Evolutionary conservation across 2,888 invertebrate genomes (phyloP).

Genomic region (Elmis aenea): DNA sequence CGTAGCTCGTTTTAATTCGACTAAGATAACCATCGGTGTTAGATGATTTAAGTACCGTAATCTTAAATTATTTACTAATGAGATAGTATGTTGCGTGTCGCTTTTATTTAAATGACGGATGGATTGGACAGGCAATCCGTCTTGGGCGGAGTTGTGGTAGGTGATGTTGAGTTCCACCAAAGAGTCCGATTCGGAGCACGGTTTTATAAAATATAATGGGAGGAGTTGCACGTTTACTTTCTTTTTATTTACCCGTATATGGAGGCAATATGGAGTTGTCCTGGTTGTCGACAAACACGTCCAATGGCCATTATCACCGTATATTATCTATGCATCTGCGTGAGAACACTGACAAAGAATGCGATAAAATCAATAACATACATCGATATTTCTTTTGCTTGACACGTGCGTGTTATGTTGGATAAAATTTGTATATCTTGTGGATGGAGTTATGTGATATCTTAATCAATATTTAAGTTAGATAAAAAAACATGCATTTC

Average conservation of each 20-base stretch:
- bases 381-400: too few species aligned
- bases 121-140: slow-evolving; percentile 8
- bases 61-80: slow-evolving; percentile 7
- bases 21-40: slow-evolving; percentile 1
- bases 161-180: slow-evolving; percentile 15
- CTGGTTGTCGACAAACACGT: slow-evolving; percentile 23
- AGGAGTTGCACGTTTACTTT: slow-evolving; percentile 25
- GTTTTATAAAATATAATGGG: slow-evolving; percentile 24
- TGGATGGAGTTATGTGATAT: too few species aligned
- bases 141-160: slow-evolving; percentile 18
- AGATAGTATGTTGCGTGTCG: slow-evolving; percentile 6
- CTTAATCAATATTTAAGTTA: too few species aligned
- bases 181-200: slow-evolving; percentile 15
- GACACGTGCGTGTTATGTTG: too few species aligned
- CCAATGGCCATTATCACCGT: slow-evolving; percentile 19
- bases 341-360: slow-evolving; percentile 21
- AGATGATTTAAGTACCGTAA: slow-evolving; percentile 1
- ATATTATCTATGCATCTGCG: slow-evolving; percentile 22
- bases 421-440: too few species aligned
- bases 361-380: slow-evolving; percentile 15
- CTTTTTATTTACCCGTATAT: slow-evolving; percentile 28
- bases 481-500: too few species aligned
- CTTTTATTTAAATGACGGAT: slow-evolving; percentile 12
- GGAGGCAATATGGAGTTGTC: slow-evolving; percentile 25
- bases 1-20: too few species aligned